Percentiles rank a stretch among this genome's conserved stretches.
phyloP scores from a whole-genome alignment of 2,888 invertebrate species.

The Xylophagus ater region DNA sequence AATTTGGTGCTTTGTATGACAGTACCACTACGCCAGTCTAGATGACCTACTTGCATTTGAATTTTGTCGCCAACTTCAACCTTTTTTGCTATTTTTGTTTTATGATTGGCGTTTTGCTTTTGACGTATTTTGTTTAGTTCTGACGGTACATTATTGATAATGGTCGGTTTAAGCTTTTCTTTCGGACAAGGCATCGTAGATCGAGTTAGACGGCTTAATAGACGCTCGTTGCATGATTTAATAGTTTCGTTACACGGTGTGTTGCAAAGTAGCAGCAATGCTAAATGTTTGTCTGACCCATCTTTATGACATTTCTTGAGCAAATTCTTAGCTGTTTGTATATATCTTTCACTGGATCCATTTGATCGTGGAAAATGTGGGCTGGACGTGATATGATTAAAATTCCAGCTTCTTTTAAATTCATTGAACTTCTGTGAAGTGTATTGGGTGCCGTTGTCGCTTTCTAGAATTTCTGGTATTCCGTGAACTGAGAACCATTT shows the following conservation, averaged over 20 bases:
- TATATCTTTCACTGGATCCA: conserved; percentile 3
- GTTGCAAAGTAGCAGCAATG: neutral
- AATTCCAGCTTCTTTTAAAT: conserved; percentile 17
- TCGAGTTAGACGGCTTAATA: conserved; percentile 5
- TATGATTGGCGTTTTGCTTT: conserved; percentile 11
- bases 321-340: conserved; percentile 3
- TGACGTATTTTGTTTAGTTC: too few species aligned
- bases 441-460: conserved; percentile 20
- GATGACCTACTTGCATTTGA: conserved; percentile 10
- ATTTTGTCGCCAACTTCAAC: conserved; percentile 10
- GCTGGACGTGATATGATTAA: conserved; percentile 15
- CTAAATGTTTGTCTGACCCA: neutral
- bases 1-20: too few species aligned
- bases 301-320: neutral
- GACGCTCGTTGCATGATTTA: conserved; percentile 7
- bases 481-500: conserved; percentile 16
- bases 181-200: too few species aligned
- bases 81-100: conserved; percentile 2
- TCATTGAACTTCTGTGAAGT: conserved; percentile 15
- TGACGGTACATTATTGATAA: too few species aligned
- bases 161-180: too few species aligned
- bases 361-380: conserved; percentile 12
- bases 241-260: conserved; percentile 6
- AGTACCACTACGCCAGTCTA: conserved; percentile 11
- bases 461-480: conserved; percentile 17